Conservation (phyloP, 2,888 invertebrate species). For the Druceiella hillmani region DNA sequence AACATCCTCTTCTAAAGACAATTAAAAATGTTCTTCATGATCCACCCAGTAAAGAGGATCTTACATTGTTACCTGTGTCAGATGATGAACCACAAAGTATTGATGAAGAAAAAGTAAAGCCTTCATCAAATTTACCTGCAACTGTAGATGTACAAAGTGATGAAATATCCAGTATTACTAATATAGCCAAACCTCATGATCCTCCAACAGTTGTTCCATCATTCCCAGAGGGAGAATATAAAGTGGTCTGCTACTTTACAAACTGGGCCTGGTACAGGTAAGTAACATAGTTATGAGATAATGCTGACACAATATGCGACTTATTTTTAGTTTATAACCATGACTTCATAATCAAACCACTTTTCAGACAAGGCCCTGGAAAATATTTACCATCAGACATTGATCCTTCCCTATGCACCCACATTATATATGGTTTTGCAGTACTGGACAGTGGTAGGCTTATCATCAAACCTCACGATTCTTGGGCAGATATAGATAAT, state of each 20-base stretch:
- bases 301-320: constrained; percentile 3
- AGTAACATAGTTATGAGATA: constrained; percentile 25
- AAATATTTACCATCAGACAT: constrained; percentile 80
- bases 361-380: constrained; percentile 65
- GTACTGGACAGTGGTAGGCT: constrained; percentile 71
- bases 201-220: constrained; percentile 16
- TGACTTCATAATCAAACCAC: not conserved
- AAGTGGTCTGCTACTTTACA: constrained; percentile 87
- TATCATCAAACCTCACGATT: constrained; percentile 79
- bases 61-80: constrained; percentile 15
- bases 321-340: constrained; percentile 5
- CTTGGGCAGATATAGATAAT: constrained; percentile 87
- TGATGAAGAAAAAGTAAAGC: constrained; percentile 15
- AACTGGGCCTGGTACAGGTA: constrained; percentile 90
- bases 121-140: constrained; percentile 23
- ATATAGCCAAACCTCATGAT: constrained; percentile 29
- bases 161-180: constrained; percentile 26
- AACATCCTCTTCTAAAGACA: constrained; percentile 73
- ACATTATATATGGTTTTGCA: constrained; percentile 89
- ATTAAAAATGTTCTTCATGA: constrained; percentile 66
- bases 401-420: constrained; percentile 81
- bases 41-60: constrained; percentile 29
- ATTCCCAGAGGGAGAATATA: constrained; percentile 47
- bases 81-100: constrained; percentile 12
- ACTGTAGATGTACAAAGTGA: constrained; percentile 33